Evolutionary conservation across 2,888 invertebrate species (phyloP).

Genomic region (Nomada fucata): DNA sequence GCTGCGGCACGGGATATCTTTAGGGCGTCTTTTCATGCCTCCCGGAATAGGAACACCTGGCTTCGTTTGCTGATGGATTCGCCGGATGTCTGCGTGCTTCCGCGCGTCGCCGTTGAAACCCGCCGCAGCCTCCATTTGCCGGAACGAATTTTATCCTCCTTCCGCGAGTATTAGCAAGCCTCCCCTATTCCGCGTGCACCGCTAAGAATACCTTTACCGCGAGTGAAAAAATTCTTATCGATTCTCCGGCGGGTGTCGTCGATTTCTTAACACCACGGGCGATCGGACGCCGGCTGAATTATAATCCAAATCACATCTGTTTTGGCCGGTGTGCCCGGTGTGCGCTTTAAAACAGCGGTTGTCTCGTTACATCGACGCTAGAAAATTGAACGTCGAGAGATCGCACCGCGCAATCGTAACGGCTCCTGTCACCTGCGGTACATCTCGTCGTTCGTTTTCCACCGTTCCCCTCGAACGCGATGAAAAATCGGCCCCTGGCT

Average conservation of each 20-base stretch:
- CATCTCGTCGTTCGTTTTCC: conserved; percentile 15
- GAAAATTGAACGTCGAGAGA: conserved; percentile 10
- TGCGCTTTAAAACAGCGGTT: background rate
- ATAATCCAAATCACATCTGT: no score
- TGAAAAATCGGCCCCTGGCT: conserved; percentile 31
- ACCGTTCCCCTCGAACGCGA: background rate
- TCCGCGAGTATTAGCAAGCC: background rate
- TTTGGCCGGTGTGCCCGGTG: no score
- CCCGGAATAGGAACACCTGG: conserved; percentile 40
- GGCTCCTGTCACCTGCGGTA: conserved; percentile 25
- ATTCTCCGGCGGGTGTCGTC: background rate
- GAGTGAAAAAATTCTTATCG: conserved; percentile 1
- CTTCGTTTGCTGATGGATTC: conserved; percentile 33
- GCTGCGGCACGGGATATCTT: conserved; percentile 6
- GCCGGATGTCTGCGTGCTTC: conserved; percentile 8
- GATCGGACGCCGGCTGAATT: background rate
- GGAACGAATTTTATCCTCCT: conserved; percentile 2
- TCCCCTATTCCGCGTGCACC: background rate
- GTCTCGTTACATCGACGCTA: background rate
- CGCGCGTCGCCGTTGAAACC: background rate
- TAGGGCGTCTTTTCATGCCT: conserved; percentile 13
- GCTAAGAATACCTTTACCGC: conserved; percentile 15
- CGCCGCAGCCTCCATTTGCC: conserved; percentile 9
- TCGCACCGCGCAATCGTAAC: conserved; percentile 27
- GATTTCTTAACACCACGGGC: conserved; percentile 12